Evolutionary conservation across 2,888 invertebrate species (phyloP).

Genomic region (Morpho achilles): DNA sequence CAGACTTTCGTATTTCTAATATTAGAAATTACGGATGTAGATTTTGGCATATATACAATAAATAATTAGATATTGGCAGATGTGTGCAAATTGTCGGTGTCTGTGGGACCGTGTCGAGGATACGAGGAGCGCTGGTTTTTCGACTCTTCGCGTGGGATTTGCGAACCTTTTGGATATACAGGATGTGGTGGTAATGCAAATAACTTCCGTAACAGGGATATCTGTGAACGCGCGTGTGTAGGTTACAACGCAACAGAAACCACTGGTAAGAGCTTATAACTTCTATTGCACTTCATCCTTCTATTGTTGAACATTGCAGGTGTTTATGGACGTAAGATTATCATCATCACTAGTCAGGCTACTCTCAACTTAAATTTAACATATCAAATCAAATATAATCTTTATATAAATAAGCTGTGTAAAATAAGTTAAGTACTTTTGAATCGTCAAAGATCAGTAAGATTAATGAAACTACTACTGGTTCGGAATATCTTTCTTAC

Average conservation of each 20-base stretch:
- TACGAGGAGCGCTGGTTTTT: constrained; percentile 92
- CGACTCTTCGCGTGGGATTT: constrained; percentile 83
- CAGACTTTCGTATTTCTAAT: no score
- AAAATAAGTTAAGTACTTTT: no score
- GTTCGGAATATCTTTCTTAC: no score
- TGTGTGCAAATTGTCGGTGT: constrained; percentile 81
- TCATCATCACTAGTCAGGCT: no score
- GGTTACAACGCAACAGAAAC: constrained; percentile 33
- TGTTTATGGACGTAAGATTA: no score
- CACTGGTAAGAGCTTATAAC: constrained; percentile 24
- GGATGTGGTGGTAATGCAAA: constrained; percentile 95
- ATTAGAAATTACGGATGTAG: no score
- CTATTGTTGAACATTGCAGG: neutral
- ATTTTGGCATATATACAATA: no score
- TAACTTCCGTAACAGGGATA: constrained; percentile 87
- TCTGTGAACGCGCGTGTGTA: constrained; percentile 83
- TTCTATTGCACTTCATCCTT: neutral
- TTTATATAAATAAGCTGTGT: no score
- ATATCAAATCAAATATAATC: no score
- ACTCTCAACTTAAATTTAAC: no score
- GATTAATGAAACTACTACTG: no score
- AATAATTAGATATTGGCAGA: constrained; percentile 43
- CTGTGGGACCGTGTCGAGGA: constrained; percentile 87
- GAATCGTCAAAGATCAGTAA: no score
- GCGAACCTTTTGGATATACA: constrained; percentile 91